These are phyloP conservation scores for Drosophila neonasuta DNA, from an alignment of 2,888 invertebrate genomes.

Conservation along the genomic window DNA sequence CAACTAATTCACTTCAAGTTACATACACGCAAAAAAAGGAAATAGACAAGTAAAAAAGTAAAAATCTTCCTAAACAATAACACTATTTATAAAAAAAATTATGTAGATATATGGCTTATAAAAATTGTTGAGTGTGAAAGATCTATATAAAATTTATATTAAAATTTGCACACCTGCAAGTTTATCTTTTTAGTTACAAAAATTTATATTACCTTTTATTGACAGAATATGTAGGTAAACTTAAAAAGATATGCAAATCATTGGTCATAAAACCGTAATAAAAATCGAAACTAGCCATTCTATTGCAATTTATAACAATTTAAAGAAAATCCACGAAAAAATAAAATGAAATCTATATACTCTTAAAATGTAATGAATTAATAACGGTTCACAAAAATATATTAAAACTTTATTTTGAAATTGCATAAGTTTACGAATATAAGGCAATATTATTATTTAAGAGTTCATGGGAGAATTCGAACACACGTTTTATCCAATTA, in stretches of 20 bases:
- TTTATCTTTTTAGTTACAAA: constrained; percentile 63
- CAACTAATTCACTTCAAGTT: constrained; percentile 64
- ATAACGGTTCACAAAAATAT: constrained; percentile 3
- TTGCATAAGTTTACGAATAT: background rate
- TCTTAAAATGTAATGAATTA: constrained; percentile 30
- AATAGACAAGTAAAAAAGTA: constrained; percentile 44
- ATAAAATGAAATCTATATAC: constrained; percentile 25
- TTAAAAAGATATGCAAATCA: constrained; percentile 52
- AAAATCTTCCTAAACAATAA: constrained; percentile 64
- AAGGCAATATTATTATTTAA: background rate
- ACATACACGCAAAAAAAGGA: constrained; percentile 58
- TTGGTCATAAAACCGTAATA: background rate
- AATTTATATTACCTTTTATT: constrained; percentile 58
- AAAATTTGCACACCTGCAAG: background rate
- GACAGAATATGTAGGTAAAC: constrained; percentile 72
- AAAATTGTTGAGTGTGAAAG: background rate
- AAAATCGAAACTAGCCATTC: background rate
- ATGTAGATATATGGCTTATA: constrained; percentile 29
- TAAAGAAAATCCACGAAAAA: constrained; percentile 23
- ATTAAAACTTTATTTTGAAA: constrained; percentile 26
- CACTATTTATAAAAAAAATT: constrained; percentile 19
- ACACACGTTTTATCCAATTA: background rate
- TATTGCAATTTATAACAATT: constrained; percentile 31
- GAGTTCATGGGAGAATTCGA: constrained; percentile 1
- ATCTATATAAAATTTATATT: background rate